Base-by-base conservation (phyloP, 2,888 invertebrate genomes). In the Drosophila algonquin region DNA sequence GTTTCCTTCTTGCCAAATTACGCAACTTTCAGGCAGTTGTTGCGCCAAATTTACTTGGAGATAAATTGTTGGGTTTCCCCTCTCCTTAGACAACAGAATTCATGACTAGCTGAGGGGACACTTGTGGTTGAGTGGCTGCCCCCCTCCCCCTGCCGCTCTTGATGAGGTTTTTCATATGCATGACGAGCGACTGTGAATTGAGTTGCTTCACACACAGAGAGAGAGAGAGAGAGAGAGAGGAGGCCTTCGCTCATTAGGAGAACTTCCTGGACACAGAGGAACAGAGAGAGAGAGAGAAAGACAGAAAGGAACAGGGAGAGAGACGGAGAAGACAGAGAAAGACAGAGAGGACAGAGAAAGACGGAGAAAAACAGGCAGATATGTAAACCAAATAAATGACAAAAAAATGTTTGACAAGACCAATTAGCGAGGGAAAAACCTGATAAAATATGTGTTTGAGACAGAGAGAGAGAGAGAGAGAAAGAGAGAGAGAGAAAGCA, bases 91-190 rank as follows among this genome's bases (percentile, higher is more conserved):
- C n/a, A 7, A 7, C 45, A 62, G 67, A 47, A 45, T 44, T 48
- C 56, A 63, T 65, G 48, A 73, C 72, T 60, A 61, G 73, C 59
- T 60, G 56, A 57, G 53, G 60, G 57, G 73, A 51, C 67, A 65
- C 67, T 67, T 65, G 57, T 65, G 65, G 65, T 67, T 64, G 65
- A 64, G 65, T 65, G 65, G 45, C 24, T 24, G 4, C 24, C 24
- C 5, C 24, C 5, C 24, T 2, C 24, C 24, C 24, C 24, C 6
- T 3, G 4, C 24, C 0, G 30, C 63, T 55, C 75, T 65, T 77
- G 81, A 77, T 79, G 77, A 77, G 71, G 70, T 64, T 71, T 71
- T 77, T 51, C 67, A 69, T 77, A 75, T 79, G 75, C 81, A 77
- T 75, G 68, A 64, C 82, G 75, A 77, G 77, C 40, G 70, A 60